phyloP scores from a whole-genome alignment of 2,113 vertebrate genomes.

The Nicator chloris region DNA sequence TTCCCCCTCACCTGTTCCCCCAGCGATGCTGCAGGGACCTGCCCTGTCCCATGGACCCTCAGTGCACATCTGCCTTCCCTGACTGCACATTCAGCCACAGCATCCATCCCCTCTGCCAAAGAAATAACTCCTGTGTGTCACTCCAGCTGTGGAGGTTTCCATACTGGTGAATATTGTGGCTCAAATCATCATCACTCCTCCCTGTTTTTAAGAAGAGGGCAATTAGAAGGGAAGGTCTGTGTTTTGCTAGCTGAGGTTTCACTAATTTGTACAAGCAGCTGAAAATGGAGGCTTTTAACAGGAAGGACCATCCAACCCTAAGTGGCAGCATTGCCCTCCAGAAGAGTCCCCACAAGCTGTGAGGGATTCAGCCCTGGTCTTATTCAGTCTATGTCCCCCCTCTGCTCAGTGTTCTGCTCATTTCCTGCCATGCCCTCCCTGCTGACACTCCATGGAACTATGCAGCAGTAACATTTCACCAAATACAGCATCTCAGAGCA shows the following conservation, averaged over 20 bases:
- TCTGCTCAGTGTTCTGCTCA: neutral
- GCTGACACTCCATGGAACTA: neutral
- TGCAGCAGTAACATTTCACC: neutral
- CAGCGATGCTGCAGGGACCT: fast-evolving
- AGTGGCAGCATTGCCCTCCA: neutral
- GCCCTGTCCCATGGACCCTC: neutral
- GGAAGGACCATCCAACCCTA: neutral
- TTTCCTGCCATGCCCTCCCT: neutral
- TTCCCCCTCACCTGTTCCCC: neutral
- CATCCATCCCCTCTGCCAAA: neutral
- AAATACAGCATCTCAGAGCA: neutral
- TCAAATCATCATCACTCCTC: neutral
- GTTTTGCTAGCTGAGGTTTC: neutral
- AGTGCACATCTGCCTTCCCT: fast-evolving
- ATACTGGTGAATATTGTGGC: neutral
- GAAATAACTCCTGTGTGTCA: neutral
- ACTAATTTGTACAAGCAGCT: neutral
- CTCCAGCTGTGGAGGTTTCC: neutral
- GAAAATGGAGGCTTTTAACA: neutral
- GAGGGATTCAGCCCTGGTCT: neutral
- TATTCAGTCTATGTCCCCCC: fast-evolving
- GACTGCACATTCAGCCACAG: neutral
- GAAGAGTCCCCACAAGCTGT: neutral
- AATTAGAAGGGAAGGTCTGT: neutral
- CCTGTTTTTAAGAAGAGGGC: neutral